phyloP scores from a whole-genome alignment of 2,888 invertebrate species.

The Lottia scabra region DNA sequence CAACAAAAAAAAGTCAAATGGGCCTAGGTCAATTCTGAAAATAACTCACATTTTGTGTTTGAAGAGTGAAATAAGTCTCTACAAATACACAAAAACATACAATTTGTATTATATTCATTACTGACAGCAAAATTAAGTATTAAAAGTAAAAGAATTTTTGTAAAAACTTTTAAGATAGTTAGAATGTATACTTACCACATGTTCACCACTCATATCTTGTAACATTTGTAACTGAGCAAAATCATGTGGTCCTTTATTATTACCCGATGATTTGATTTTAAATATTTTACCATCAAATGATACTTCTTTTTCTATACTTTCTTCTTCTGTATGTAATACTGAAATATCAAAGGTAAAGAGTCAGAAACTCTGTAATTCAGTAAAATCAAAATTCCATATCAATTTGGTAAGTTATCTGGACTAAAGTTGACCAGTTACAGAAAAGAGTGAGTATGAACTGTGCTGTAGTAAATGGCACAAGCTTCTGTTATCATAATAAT shows the following conservation, averaged over 20 bases:
- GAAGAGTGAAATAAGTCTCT: no score
- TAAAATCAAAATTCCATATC: no score
- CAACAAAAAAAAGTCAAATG: conserved; percentile 14
- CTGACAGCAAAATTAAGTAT: no score
- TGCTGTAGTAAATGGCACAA: background rate
- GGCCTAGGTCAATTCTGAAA: no score
- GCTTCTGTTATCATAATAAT: no score
- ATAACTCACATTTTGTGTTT: no score
- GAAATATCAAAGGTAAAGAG: conserved; percentile 21
- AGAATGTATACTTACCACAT: conserved; percentile 75
- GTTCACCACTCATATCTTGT: conserved; percentile 83
- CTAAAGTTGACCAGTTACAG: background rate
- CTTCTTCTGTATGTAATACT: conserved; percentile 62
- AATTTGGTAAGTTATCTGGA: no score
- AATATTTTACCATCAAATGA: conserved; percentile 61
- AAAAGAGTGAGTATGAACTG: background rate
- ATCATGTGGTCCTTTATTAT: conserved; percentile 97
- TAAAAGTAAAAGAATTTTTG: background rate
- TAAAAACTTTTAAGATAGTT: background rate
- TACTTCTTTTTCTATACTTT: conserved; percentile 53
- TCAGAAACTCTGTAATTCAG: background rate
- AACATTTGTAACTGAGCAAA: conserved; percentile 92
- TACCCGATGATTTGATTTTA: conserved; percentile 89
- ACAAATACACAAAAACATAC: no score
- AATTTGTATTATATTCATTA: no score